A percentile compares a stretch with the other conserved stretches of the same genome.
Conservation (phyloP, 1,140 invertebrate genomes). For the Achroia grisella region DNA sequence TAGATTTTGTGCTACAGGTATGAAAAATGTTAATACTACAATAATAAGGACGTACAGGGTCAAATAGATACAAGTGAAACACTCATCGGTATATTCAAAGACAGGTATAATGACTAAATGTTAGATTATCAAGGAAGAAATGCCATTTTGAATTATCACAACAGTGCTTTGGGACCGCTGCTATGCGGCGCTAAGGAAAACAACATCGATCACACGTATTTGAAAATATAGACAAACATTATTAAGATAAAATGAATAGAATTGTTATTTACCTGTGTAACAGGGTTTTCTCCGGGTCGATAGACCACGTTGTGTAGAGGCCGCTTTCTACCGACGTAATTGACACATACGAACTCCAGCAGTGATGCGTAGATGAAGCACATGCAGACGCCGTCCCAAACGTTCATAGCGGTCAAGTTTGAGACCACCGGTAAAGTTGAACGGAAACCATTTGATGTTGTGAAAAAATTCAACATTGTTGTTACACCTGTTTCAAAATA, state of each 20-base stretch:
- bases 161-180: slow-evolving; percentile 3
- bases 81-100: too few species aligned
- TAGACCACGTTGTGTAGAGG: slow-evolving; percentile 92
- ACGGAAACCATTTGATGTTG: slow-evolving; percentile 91
- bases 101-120: too few species aligned
- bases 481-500: slow-evolving; percentile 82
- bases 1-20: too few species aligned
- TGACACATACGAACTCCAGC: slow-evolving; percentile 94
- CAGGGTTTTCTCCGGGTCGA: slow-evolving; percentile 90
- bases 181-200: slow-evolving; percentile 11
- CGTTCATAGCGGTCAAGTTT: slow-evolving; percentile 95
- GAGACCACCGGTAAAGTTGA: slow-evolving; percentile 94
- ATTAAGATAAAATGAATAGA: slow-evolving; percentile 22
- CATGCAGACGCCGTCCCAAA: slow-evolving; percentile 97
- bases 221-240: slow-evolving; percentile 12
- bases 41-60: too few species aligned
- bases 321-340: slow-evolving; percentile 93
- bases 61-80: too few species aligned
- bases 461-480: slow-evolving; percentile 98
- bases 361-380: slow-evolving; percentile 96
- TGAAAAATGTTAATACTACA: too few species aligned
- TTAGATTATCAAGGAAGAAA: too few species aligned
- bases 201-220: slow-evolving; percentile 16
- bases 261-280: slow-evolving; percentile 83
- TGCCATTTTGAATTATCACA: neutral